Conservation (phyloP, 1,140 invertebrate genomes). For the Drosophila erecta region DNA sequence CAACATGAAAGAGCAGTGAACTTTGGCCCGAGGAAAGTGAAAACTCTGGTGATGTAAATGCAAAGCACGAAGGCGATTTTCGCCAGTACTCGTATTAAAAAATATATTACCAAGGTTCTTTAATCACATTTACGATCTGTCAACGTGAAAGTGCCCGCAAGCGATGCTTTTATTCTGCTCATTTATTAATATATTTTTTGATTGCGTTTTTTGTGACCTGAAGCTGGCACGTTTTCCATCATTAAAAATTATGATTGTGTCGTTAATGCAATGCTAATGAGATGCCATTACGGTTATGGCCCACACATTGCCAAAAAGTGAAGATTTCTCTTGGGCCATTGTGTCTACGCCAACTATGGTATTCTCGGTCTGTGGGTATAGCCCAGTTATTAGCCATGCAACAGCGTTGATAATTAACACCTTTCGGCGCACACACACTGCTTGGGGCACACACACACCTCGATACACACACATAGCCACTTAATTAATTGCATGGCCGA, state of each 20-base stretch:
- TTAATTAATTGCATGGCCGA: constrained; percentile 65
- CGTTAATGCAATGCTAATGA: constrained; percentile 69
- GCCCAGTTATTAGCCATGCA: constrained; percentile 74
- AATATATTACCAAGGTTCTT: constrained; percentile 20
- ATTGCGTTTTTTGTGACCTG: constrained; percentile 36
- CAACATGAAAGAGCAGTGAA: constrained; percentile 66
- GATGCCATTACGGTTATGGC: constrained; percentile 62
- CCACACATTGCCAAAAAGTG: constrained; percentile 70
- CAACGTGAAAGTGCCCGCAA: constrained; percentile 37
- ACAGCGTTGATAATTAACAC: constrained; percentile 66
- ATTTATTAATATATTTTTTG: constrained; percentile 25
- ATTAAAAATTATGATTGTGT: constrained; percentile 73
- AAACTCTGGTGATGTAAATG: constrained; percentile 48
- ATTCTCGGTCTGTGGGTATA: constrained; percentile 40
- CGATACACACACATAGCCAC: constrained; percentile 15
- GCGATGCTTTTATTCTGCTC: constrained; percentile 10
- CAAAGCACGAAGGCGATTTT: constrained; percentile 23
- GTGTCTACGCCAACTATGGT: constrained; percentile 14
- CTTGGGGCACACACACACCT: background rate
- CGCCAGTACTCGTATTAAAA: background rate
- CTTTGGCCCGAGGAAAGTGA: constrained; percentile 67
- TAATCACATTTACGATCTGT: constrained; percentile 28
- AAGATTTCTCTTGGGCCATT: constrained; percentile 49
- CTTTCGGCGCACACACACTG: constrained; percentile 20
- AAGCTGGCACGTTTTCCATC: constrained; percentile 70